Evolutionary conservation across 1,140 invertebrate genomes (phyloP), one percentile per base, ranked within the genome.

Genomic region (Platyscapa corneri): DNA sequence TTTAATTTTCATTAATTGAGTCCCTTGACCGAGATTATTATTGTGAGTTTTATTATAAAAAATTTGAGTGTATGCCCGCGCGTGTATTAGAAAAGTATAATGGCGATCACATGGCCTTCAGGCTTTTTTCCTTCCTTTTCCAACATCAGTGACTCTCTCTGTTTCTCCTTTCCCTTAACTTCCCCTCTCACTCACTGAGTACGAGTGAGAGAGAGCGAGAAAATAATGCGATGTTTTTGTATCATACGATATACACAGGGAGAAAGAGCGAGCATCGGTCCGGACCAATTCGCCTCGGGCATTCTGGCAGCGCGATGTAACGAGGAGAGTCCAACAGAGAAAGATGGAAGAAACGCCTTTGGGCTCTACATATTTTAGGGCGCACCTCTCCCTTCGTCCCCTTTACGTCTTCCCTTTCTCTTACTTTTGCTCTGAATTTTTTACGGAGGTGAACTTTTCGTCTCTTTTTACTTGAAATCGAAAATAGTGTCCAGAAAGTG

Each of bases 301-400:
- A 65, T 53, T 46, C 16, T 46, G 82, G 46, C 56, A 37, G 10
- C 76, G 88, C 88, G 89, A 90, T 91, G 91, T 92, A 93, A 92
- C 92, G 91, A 91, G 90, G 89, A 91, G 89, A 89, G 80, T 82
- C 75, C 76, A 84, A 77, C 39, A 53, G 34, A 46, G 53, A 65
- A 56, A 12, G 60, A 76, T 46, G 5, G 75, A 75, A 20, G n/a
- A 53, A 3, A 14, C 6, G 90, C 91, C 88, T 83, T 84, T 70
- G 91, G 91, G 92, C 88, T 88, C 70, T 90, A 92, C 91, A 93
- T 93, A 92, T 93, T 93, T 93, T 92, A 93, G 92, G 91, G 92
- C 90, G 89, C 90, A 89, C 89, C 89, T 90, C 89, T 89, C 88
- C 87, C 84, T 88, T 84, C 82, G 77, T 86, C 80, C 78, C 32